These are phyloP conservation scores for Grantiella picta DNA, from an alignment of 2,113 vertebrate species.

Conservation along the genomic window DNA sequence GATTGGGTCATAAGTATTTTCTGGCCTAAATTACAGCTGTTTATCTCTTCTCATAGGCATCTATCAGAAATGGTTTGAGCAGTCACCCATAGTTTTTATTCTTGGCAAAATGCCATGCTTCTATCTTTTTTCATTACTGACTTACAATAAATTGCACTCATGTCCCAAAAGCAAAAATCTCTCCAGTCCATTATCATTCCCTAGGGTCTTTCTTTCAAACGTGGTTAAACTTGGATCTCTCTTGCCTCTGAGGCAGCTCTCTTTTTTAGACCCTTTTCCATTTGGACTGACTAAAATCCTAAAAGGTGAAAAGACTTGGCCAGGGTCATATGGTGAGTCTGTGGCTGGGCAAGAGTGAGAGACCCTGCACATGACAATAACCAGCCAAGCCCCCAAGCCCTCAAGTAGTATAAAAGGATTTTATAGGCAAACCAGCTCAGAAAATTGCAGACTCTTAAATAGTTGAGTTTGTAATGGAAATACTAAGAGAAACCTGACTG, in stretches of 20 bases:
- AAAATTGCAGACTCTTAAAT: slow-evolving; percentile 37
- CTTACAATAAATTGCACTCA: slow-evolving; percentile 37
- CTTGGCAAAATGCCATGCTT: slow-evolving; percentile 25
- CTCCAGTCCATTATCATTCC: slow-evolving; percentile 46
- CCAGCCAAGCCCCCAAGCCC: background rate
- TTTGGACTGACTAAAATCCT: background rate
- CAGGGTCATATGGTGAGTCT: background rate
- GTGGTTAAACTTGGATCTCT: slow-evolving; percentile 17
- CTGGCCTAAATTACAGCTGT: slow-evolving; percentile 25
- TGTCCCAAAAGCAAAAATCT: slow-evolving; percentile 36
- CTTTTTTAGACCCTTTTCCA: background rate
- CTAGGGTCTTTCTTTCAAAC: slow-evolving; percentile 9
- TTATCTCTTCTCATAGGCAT: slow-evolving; percentile 14
- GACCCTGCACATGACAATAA: background rate
- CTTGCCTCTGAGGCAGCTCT: background rate
- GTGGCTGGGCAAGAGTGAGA: background rate
- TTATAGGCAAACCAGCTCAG: slow-evolving; percentile 3
- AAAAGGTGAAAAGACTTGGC: slow-evolving; percentile 9
- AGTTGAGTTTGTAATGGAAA: slow-evolving; percentile 46
- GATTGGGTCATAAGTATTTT: slow-evolving; percentile 9
- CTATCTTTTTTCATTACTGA: slow-evolving; percentile 54
- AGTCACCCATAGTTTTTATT: background rate
- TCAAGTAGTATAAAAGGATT: slow-evolving; percentile 19
- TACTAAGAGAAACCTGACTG: slow-evolving; percentile 36
- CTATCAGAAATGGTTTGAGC: background rate